Percentiles rank a stretch among this genome's conserved stretches.
phyloP scores from a whole-genome alignment of 2,888 invertebrate genomes.

The Hydraecia micacea region DNA sequence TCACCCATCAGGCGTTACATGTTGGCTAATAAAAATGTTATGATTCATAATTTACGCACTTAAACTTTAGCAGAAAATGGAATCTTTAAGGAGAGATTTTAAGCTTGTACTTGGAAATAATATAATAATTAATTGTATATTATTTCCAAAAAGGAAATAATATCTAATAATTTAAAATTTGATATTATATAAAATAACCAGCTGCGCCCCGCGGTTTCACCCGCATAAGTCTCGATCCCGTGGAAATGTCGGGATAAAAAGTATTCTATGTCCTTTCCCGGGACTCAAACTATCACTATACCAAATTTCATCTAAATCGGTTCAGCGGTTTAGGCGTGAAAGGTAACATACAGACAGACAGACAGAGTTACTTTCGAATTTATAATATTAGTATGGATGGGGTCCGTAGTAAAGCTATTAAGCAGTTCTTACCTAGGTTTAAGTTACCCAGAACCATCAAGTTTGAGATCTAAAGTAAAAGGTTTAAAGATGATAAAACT shows the following conservation, averaged over 20 bases:
- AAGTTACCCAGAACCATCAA: neutral
- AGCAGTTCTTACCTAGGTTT: neutral
- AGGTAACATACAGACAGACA: too few species aligned
- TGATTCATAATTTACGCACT: neutral
- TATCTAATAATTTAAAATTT: neutral
- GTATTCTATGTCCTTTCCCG: too few species aligned
- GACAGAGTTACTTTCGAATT: too few species aligned
- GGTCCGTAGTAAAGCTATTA: neutral
- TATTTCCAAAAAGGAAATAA: neutral
- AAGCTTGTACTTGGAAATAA: neutral
- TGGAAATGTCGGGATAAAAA: too few species aligned
- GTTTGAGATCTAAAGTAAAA: neutral
- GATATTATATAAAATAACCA: neutral
- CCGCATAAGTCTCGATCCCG: too few species aligned
- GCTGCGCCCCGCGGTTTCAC: too few species aligned
- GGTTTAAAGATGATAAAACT: conserved; percentile 9
- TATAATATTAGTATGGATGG: too few species aligned
- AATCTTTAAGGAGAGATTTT: neutral
- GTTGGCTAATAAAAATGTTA: neutral
- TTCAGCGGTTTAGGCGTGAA: too few species aligned
- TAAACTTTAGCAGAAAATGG: neutral
- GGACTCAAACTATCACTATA: too few species aligned
- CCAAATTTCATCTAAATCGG: too few species aligned
- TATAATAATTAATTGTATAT: neutral
- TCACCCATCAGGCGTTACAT: neutral